A percentile compares a stretch with the other conserved stretches of the same genome.
These are phyloP conservation scores for Rana temporaria DNA, from an alignment of 2,113 vertebrate genomes.

Conservation along the genomic window DNA sequence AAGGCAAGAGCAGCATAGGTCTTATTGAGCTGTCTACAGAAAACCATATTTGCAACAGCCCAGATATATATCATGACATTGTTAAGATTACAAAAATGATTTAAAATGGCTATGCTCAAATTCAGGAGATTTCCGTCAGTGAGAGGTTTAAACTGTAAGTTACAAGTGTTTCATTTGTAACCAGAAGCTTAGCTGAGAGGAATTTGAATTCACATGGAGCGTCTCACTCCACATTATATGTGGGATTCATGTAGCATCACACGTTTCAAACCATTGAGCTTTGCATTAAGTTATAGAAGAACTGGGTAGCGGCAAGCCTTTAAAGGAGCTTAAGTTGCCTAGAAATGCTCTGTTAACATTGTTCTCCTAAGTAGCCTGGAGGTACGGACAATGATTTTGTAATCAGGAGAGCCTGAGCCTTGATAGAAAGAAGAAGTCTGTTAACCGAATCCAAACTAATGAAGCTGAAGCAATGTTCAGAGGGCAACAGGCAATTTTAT, in stretches of 20 bases:
- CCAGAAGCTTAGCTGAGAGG: not conserved
- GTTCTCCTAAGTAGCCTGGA: slow-evolving; percentile 53
- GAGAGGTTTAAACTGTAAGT: slow-evolving; percentile 8
- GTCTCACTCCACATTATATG: slow-evolving; percentile 18
- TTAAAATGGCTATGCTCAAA: too few species aligned
- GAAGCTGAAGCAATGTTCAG: slow-evolving; percentile 55
- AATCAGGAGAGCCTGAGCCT: slow-evolving; percentile 51
- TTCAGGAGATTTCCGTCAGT: slow-evolving; percentile 20
- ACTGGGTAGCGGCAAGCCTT: slow-evolving; percentile 35
- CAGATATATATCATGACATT: not conserved
- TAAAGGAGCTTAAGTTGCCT: slow-evolving; percentile 55
- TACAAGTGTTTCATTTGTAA: not conserved
- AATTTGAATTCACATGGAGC: slow-evolving; percentile 30
- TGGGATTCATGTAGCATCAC: slow-evolving; percentile 35
- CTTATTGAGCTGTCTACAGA: too few species aligned
- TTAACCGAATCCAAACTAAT: slow-evolving; percentile 51
- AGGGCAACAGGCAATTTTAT: slow-evolving; percentile 53
- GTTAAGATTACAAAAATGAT: not conserved
- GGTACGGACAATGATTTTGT: slow-evolving; percentile 55
- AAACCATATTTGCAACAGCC: not conserved
- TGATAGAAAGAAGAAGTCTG: slow-evolving; percentile 49
- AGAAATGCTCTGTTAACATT: slow-evolving; percentile 53
- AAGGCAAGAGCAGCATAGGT: too few species aligned
- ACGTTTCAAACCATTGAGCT: slow-evolving; percentile 48
- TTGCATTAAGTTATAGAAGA: slow-evolving; percentile 38